Percentiles rank a stretch among this genome's conserved stretches.
Conservation (phyloP, 2,888 invertebrate species). For the Drosophila pegasa region DNA sequence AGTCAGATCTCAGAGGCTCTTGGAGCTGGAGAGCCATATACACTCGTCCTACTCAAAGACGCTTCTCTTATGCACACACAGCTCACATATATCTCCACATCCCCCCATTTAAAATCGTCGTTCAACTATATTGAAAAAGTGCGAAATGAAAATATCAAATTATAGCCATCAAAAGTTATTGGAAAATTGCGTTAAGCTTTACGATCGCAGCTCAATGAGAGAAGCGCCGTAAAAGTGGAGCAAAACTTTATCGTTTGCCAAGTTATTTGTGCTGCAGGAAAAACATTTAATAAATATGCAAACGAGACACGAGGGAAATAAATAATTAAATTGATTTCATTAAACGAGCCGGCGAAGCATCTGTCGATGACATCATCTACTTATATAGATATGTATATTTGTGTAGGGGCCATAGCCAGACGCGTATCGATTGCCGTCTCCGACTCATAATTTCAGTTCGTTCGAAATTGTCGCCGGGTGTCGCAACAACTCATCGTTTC, state of each 20-base stretch:
- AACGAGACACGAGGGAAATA: conserved; percentile 59
- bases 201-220: not conserved
- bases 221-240: conserved; percentile 4
- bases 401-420: no score
- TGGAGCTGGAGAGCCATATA: no score
- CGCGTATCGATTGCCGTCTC: conserved; percentile 54
- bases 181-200: conserved; percentile 3
- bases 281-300: conserved; percentile 68
- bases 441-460: conserved; percentile 67
- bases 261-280: not conserved
- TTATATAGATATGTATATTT: not conserved
- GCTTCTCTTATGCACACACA: no score
- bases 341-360: conserved; percentile 52
- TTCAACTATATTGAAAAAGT: conserved; percentile 5
- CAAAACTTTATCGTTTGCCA: conserved; percentile 15
- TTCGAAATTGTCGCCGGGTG: conserved; percentile 77
- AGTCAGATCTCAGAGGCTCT: no score
- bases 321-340: conserved; percentile 78
- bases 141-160: not conserved
- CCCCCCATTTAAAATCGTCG: not conserved
- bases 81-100: not conserved
- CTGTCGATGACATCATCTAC: conserved; percentile 61
- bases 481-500: conserved; percentile 62
- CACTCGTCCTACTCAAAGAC: no score
- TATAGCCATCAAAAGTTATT: not conserved